phyloP scores from a whole-genome alignment of 2,888 invertebrate species.

The Dolichomitus sp. region DNA sequence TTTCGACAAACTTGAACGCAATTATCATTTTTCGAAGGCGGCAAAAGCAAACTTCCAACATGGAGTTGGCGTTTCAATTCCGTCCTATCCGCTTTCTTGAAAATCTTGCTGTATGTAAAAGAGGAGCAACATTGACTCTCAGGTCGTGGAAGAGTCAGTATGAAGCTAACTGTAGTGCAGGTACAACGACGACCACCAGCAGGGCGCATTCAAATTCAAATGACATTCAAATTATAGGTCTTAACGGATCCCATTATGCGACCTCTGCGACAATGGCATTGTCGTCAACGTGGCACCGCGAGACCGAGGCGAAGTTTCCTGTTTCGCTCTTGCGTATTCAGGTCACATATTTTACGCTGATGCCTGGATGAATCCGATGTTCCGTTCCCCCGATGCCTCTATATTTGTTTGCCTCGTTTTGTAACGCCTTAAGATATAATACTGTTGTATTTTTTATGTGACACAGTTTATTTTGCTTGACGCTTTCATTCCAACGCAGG shows the following conservation, averaged over 20 bases:
- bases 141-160: slow-evolving; percentile 4
- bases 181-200: slow-evolving; percentile 24
- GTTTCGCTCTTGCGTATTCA: slow-evolving; percentile 49
- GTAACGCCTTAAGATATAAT: slow-evolving; percentile 15
- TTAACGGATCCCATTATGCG: slow-evolving; percentile 65
- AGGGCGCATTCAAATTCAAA: slow-evolving; percentile 71
- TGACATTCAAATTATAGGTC: slow-evolving; percentile 71
- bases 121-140: slow-evolving; percentile 32
- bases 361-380: slow-evolving; percentile 46
- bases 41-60: neutral
- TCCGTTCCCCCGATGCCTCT: slow-evolving; percentile 3
- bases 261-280: slow-evolving; percentile 65
- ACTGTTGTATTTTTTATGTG: neutral
- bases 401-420: slow-evolving; percentile 17
- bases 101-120: neutral
- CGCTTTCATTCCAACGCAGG: slow-evolving; percentile 4
- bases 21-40: slow-evolving; percentile 43
- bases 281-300: slow-evolving; percentile 40
- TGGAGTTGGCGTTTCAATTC: slow-evolving; percentile 32
- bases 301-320: slow-evolving; percentile 45
- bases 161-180: slow-evolving; percentile 6
- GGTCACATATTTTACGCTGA: slow-evolving; percentile 55
- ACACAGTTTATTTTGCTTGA: slow-evolving; percentile 3
- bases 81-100: neutral
- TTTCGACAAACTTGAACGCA: slow-evolving; percentile 36